phyloP scores from a whole-genome alignment of 2,888 invertebrate genomes.

The Apotomis betuletana region DNA sequence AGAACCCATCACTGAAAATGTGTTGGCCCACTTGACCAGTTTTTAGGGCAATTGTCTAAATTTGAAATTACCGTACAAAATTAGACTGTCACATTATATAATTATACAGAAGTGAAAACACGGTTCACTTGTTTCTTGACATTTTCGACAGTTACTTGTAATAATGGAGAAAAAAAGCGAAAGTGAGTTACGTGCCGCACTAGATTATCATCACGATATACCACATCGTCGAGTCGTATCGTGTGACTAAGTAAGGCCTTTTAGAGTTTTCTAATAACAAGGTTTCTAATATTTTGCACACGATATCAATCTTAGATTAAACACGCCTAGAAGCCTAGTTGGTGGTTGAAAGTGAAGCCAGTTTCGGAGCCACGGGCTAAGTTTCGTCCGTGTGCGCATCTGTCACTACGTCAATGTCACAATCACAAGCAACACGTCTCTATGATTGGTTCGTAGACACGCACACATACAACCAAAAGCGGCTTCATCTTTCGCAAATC shows the following conservation, averaged over 20 bases:
- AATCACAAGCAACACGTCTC: too few species aligned
- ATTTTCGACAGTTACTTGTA: slow-evolving; percentile 14
- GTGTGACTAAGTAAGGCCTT: slow-evolving; percentile 13
- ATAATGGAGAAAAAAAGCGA: slow-evolving; percentile 32
- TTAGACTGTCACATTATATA: background rate
- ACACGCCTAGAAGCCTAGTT: too few species aligned
- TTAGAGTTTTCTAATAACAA: slow-evolving; percentile 5
- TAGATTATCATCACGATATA: slow-evolving; percentile 20
- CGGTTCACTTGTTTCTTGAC: background rate
- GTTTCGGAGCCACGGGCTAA: too few species aligned
- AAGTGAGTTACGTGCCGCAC: slow-evolving; percentile 19
- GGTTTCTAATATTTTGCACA: slow-evolving; percentile 14
- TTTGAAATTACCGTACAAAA: background rate
- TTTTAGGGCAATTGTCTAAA: too few species aligned
- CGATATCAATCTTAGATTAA: background rate
- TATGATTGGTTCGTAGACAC: too few species aligned
- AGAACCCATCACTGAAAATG: too few species aligned
- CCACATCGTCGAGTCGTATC: slow-evolving; percentile 12
- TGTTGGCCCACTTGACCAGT: too few species aligned
- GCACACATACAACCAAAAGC: too few species aligned
- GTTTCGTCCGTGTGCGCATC: too few species aligned
- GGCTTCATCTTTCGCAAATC: too few species aligned
- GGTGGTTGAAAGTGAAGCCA: too few species aligned
- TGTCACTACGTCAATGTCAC: too few species aligned
- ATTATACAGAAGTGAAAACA: slow-evolving; percentile 17